Base-by-base conservation (phyloP, 2,797 vertebrate species). In the Microhierax caerulescens region DNA sequence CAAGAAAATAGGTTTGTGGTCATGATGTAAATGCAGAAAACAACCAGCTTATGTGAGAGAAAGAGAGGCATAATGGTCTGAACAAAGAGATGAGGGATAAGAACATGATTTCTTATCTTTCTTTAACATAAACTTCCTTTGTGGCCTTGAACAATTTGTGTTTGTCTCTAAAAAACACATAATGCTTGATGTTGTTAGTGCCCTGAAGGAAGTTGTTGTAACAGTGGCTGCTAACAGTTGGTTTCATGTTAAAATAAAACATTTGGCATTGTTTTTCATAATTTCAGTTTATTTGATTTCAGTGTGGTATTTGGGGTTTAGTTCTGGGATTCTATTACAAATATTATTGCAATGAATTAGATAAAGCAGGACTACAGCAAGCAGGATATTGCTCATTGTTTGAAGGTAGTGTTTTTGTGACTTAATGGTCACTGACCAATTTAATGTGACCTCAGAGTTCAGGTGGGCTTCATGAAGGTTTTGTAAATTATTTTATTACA, bases 51-150 rank as follows among this genome's bases (percentile, higher is more conserved):
- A 41, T 67, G n/a, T 75, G 86, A 47, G 41, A 84, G 32, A 74
- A 51, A 20, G 27, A 67, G 57, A 56, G 8, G 3, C 43, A 21
- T 72, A 70, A 43, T 61, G 70, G 23, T 78, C 70, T 85, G 39
- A 91, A 72, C 45, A 43, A 60, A 90, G 28, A 43, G 28, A 32
- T 77, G 36, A 75, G 34, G 67, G 51, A 75, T 69, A 81, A 77
- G 67, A 84, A n/a, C 11, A 25, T 36, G n/a, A 80, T 68, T 92
- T 78, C 37, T 78, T 93, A 82, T 90, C 77, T 48, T 72, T 61
- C 14, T 74, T 81, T 90, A 88, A 76, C 59, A 79, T 50, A 76
- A 85, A n/a, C 65, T 86, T 97, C 53, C 93, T 89, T 80, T 92
- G 51, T 90, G 89, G 72, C 53, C 48, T 88, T 59, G 56, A 73